Evolutionary conservation across 2,888 invertebrate genomes (phyloP), one percentile per base, ranked within the genome.

Genomic region (Eudemis profundana): DNA sequence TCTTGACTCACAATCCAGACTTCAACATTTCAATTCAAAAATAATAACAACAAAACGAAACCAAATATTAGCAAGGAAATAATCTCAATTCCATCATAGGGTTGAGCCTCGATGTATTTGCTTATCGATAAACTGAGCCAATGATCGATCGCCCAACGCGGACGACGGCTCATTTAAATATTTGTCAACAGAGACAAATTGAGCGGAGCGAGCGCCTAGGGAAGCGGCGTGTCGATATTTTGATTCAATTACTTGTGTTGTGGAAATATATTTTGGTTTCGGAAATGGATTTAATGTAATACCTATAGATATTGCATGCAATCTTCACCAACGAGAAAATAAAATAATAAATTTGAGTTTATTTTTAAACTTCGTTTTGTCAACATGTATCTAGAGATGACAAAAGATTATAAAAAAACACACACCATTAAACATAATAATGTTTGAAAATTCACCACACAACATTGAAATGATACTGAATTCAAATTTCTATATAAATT

Each of bases 81-180:
- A 50, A 44, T 61, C 36, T 23, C 29, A 36, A 36, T 53, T 42
- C 27, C 12, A 4, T 21, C 40, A 29, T 56, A 46, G 56, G 5
- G 54, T 29, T 62, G 62, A 44, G 38, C 38, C 17, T 4, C 15
- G 33, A n/a, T 27, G 27, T 61, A 61, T 60, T 38, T 40, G 27
- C 15, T 23, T 64, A 60, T 65, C 65, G 65, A 65, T 65, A 60
- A 65, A 51, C 44, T 36, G 21, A 38, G 51, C 46, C 51, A 57
- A 70, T 81, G 81, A 83, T 83, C 74, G 81, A 81, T 82, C 73
- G 75, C 68, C 71, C 72, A 72, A 70, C 73, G 71, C 70, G 66
- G 68, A 68, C 71, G 67, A 33, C 33, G 15, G 64, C 73, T 73
- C 75, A 81, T 82, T 82, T 82, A 79, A 83, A 83, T 83, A 81